Percentiles rank a stretch among this genome's conserved stretches.
Evolutionary conservation across 2,888 invertebrate genomes (phyloP).

Genomic region (Bhutanitis thaidina): DNA sequence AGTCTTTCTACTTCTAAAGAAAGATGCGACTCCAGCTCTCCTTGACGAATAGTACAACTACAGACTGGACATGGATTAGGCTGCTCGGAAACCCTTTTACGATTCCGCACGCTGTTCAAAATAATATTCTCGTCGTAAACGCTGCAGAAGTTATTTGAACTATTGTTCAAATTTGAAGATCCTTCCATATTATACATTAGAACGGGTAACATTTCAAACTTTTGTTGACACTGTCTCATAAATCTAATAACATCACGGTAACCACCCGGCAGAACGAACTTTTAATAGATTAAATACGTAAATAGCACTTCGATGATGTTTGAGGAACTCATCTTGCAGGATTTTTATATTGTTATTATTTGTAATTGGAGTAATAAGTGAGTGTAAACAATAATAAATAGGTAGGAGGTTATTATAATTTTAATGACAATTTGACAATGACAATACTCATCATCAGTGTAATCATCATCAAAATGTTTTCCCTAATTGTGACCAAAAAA

Average conservation of each 20-base stretch:
- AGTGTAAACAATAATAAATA: conserved; percentile 26
- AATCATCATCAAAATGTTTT: no score
- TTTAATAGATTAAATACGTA: conserved; percentile 31
- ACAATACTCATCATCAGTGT: no score
- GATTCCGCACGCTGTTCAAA: conserved; percentile 73
- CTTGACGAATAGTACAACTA: conserved; percentile 88
- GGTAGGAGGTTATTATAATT: not conserved
- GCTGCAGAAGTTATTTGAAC: conserved; percentile 32
- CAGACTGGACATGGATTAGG: conserved; percentile 92
- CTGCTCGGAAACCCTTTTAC: conserved; percentile 82
- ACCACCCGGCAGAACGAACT: conserved; percentile 37
- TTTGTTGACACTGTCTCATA: conserved; percentile 43
- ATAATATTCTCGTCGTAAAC: conserved; percentile 66
- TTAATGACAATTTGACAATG: no score
- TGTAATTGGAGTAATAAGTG: conserved; percentile 18
- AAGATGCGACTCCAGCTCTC: conserved; percentile 92
- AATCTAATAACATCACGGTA: conserved; percentile 67
- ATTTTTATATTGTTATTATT: conserved; percentile 26
- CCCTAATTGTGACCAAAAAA: no score
- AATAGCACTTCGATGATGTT: conserved; percentile 46
- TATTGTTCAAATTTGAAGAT: conserved; percentile 49
- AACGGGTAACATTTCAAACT: conserved; percentile 67
- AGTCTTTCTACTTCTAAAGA: conserved; percentile 83
- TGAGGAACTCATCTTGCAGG: conserved; percentile 56
- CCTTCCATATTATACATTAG: conserved; percentile 72